Base-by-base conservation (phyloP, 2,113 vertebrate species). In the Mobula birostris region DNA sequence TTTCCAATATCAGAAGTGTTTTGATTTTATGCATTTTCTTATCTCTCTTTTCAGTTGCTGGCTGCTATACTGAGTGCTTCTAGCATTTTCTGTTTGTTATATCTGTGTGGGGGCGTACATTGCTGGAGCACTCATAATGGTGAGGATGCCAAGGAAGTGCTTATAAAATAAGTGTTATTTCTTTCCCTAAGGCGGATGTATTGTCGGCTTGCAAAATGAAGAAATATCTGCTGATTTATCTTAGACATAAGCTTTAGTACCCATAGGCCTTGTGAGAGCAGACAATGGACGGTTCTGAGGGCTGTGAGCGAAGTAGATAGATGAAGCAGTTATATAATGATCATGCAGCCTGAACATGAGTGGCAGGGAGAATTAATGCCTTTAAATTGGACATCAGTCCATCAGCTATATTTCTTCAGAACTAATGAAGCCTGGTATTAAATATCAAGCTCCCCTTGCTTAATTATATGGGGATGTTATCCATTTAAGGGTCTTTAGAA, bases 401-500 rank as follows among this genome's bases (percentile, higher is more conserved):
- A 93, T 93, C 91, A 93, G 36, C 68, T 74, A 29, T 40, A 93
- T 93, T 93, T 93, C 91, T 74, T 93, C 40, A 74, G 91, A 93
- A 56, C 91, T 93, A 93, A 76, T 93, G 68, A 74, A 29, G 32
- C 61, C 6, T 66, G n/a, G 91, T 93, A 36, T 93, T 93, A 93
- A 93, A 76, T 93, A 93, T 93, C 70, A 76, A 27, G 68, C 70
- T 74, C 32, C 70, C 11, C 68, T 93, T 74, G 40, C 68, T 93
- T 93, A 93, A 93, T 93, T 93, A 93, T 93, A 74, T 93, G 48
- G 68, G 36, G 91, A 29, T 93, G 91, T 93, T 93, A 93, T 93
- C 70, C 40, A 68, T 93, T 93, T 74, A 93, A 74, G 68, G 9
- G 70, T 36, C 91, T 93, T 93, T 93, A 74, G 91, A 76, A 93